Conservation (phyloP, 2,888 invertebrate species). For the Pachydiplax longipennis region DNA sequence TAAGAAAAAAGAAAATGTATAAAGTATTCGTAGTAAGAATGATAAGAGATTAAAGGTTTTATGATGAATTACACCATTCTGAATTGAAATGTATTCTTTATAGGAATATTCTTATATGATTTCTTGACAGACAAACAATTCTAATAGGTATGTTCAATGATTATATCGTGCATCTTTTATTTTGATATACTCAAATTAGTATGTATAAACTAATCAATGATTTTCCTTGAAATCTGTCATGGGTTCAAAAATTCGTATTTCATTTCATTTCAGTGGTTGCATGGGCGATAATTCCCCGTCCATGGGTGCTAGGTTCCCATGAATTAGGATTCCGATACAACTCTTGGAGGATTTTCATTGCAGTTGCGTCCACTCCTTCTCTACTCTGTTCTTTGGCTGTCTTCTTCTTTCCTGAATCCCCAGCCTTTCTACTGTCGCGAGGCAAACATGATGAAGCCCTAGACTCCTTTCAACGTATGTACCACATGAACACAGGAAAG, state of each 20-base stretch:
- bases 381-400: conserved; percentile 74
- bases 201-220: too few relatives aligned
- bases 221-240: too few relatives aligned
- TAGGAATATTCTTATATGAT: too few relatives aligned
- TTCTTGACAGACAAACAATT: too few relatives aligned
- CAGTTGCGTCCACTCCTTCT: conserved; percentile 76
- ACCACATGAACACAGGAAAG: conserved; percentile 75
- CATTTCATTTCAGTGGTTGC: conserved; percentile 70
- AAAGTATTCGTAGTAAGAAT: too few relatives aligned
- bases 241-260: not conserved
- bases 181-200: too few relatives aligned
- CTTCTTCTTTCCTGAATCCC: conserved; percentile 80
- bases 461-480: conserved; percentile 72
- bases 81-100: too few relatives aligned
- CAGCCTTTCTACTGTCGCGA: conserved; percentile 81
- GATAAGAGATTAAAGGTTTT: too few relatives aligned
- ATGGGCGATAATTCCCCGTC: conserved; percentile 78
- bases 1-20: too few relatives aligned
- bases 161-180: too few relatives aligned
- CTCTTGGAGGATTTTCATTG: conserved; percentile 83
- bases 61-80: too few relatives aligned
- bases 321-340: conserved; percentile 68
- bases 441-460: conserved; percentile 80
- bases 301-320: conserved; percentile 59
- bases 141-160: too few relatives aligned